Base-by-base conservation (phyloP, 1,140 invertebrate genomes). In the Vanessa tameamea region DNA sequence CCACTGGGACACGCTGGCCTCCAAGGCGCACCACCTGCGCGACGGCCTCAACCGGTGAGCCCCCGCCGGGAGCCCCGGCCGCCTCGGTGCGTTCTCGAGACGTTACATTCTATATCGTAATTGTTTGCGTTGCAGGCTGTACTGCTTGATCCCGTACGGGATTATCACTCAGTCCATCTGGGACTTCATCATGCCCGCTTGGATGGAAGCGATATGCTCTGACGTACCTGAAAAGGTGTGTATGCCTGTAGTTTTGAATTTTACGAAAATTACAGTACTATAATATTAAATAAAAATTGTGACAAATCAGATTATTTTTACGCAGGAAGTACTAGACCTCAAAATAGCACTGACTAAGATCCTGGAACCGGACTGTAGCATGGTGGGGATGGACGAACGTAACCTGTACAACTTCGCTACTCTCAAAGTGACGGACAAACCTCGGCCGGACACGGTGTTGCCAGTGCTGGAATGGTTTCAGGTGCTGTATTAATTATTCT, bases 101-200 rank as follows among this genome's bases (percentile, higher is more conserved):
- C 20, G 26, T 31, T 31, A 3, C 26, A 31, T 31, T 31, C 6
- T 31, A n/a, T 43, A 50, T 50, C n/a, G 2, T 50, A 50, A 14
- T n/a, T n/a, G 13, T 50, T 23, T 12, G 4, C 9, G 4, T 77
- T 87, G 0, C 82, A 93, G 98, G 65, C 94, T 99, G 16, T 98
- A 99, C 85, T 99, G 98, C 87, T 92, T 99, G 47, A 98, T 99
- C 23, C 99, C 99, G 0, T 99, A 99, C 92, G 98, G 99, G 83
- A 97, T 99, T 15, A 98, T 99, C 72, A 98, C 97, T 2, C 95
- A 97, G 68, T 97, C 99, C 84, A 97, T 99, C 64, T 99, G 98
- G 99, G 97, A 99, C 87, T 96, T 97, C 86, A 97, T 99, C 13
- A 99, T 99, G 97, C 98, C 99, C 0, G 96, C 98, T 86, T 99